Base-by-base conservation (phyloP, 1,140 invertebrate species). In the Bombus consobrinus region DNA sequence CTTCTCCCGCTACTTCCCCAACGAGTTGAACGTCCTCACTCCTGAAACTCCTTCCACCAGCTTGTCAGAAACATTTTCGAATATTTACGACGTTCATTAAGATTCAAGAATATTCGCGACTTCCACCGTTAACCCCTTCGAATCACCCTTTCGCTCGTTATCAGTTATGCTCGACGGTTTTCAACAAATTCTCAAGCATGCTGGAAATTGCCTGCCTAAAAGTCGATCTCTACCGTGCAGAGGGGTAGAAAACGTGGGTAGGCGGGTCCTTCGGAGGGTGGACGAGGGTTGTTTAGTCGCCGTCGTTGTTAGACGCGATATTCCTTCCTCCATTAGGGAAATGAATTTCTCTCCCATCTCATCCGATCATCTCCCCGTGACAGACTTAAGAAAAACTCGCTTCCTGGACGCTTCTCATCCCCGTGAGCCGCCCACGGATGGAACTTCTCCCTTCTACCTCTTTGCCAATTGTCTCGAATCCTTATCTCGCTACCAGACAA, bases 251-350 rank as follows among this genome's bases (percentile, higher is more conserved):
- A 53, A 53, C 47, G 47, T 53, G 6, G 6, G 6, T 53, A 74
- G 39, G 62, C 37, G 28, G 12, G 79, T 53, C 22, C n/a, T 43
- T 15, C 34, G 28, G 64, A 32, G 68, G 75, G 74, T 76, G 85
- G 73, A 69, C 41, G 81, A 57, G 71, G 81, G 75, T 90, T 92
- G 88, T 92, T 92, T 91, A 91, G 89, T 90, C 81, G 83, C 62
- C 83, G 75, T 86, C 81, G 85, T 88, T 84, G 87, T 89, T 88
- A 83, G 85, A 88, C 75, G 90, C 77, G 87, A 89, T 92, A 91
- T 86, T 91, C 78, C 87, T 91, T 86, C 88, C 89, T 92, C 91
- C 91, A 92, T 92, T 92, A 92, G 88, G 89, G 91, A 91, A 92
- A 92, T 92, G 91, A 92, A 92, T 92, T 92, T 87, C 89, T 81